A percentile compares a stretch with the other conserved stretches of the same genome.
phyloP scores from a whole-genome alignment of 2,113 vertebrate genomes.

The Otolemur garnettii region DNA sequence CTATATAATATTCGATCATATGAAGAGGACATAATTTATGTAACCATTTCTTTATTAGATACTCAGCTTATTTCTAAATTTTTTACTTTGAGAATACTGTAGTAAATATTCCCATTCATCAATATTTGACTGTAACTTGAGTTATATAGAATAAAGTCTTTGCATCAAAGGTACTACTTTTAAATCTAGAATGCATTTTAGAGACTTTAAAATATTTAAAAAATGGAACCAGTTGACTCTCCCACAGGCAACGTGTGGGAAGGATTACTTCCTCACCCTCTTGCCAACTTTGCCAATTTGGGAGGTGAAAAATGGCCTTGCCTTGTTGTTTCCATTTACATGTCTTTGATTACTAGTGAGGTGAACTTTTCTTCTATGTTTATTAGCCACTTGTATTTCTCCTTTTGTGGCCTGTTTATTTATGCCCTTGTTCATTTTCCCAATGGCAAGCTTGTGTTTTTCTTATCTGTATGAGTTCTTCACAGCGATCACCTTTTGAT shows the following conservation, averaged over 20 bases:
- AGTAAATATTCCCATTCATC: not conserved
- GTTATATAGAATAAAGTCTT: not conserved
- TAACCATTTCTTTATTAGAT: not conserved
- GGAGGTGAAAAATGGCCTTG: conserved; percentile 55
- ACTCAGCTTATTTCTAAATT: not conserved
- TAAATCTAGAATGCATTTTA: not conserved
- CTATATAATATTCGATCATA: not conserved
- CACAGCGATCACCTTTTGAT: not conserved
- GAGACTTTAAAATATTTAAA: not conserved
- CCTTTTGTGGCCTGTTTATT: conserved; percentile 41
- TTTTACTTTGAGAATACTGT: not conserved
- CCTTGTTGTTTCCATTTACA: conserved; percentile 56
- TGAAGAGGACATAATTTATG: not conserved
- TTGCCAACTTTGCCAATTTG: conserved; percentile 60
- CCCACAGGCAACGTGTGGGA: not conserved
- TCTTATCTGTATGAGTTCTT: conserved; percentile 12
- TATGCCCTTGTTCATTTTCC: not conserved
- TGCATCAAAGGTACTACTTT: not conserved
- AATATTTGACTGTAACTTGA: not conserved
- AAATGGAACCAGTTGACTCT: not conserved
- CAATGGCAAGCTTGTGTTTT: not conserved
- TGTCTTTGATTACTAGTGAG: conserved; percentile 71
- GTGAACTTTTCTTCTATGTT: conserved; percentile 37
- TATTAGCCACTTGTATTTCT: conserved; percentile 16
- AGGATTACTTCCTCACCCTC: conserved; percentile 28